Percentiles rank a stretch among this genome's conserved stretches.
Conservation (phyloP, 2,113 vertebrate genomes). For the Macquaria ambigua region DNA sequence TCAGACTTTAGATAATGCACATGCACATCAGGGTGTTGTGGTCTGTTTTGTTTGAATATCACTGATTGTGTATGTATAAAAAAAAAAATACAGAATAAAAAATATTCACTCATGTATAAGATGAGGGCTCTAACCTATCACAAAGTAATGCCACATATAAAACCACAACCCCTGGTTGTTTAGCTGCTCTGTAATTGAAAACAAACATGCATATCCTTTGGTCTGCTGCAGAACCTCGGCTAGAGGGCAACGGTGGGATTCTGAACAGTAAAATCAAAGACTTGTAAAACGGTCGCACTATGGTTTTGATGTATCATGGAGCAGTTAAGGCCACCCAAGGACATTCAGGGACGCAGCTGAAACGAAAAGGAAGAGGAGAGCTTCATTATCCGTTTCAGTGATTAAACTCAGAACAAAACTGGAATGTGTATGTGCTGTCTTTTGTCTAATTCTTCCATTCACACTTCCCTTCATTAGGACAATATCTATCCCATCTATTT, state of each 20-base stretch:
- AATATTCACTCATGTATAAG: constrained; percentile 54
- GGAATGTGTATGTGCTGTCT: constrained; percentile 63
- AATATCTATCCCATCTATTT: not conserved
- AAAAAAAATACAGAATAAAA: constrained; percentile 28
- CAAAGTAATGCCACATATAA: constrained; percentile 61
- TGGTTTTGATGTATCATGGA: constrained; percentile 66
- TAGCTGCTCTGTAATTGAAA: constrained; percentile 71
- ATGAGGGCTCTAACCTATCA: constrained; percentile 65
- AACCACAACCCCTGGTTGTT: constrained; percentile 66
- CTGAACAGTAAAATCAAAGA: constrained; percentile 57
- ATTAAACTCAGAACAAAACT: constrained; percentile 84
- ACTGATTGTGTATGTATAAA: constrained; percentile 70
- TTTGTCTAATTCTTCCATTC: constrained; percentile 43
- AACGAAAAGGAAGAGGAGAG: constrained; percentile 74
- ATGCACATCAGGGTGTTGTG: constrained; percentile 76
- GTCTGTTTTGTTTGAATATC: constrained; percentile 69
- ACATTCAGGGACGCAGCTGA: constrained; percentile 83
- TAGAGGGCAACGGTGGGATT: constrained; percentile 36
- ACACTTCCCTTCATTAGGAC: not conserved
- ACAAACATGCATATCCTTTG: constrained; percentile 75
- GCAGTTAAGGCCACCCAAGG: constrained; percentile 71
- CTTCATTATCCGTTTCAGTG: constrained; percentile 83
- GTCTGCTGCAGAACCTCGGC: constrained; percentile 72
- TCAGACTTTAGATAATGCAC: constrained; percentile 68
- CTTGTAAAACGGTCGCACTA: constrained; percentile 57